Conservation (phyloP, 2,888 invertebrate genomes). For the Athalia circularis region DNA sequence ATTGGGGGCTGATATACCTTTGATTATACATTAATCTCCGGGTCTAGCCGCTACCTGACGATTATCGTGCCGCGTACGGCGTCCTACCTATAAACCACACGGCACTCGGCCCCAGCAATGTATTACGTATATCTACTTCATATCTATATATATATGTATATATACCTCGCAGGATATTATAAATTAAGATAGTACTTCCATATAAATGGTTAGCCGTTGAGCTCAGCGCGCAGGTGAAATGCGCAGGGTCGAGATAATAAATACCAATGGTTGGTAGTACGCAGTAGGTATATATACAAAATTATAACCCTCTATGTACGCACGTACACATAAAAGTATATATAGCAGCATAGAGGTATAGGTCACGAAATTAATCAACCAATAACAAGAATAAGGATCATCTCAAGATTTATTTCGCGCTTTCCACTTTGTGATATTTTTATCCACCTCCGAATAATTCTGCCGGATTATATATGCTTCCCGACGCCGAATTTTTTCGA, state of each 20-base stretch:
- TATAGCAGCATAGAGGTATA: background rate
- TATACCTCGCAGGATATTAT: conserved; percentile 6
- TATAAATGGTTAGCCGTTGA: conserved; percentile 28
- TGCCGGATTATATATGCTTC: too few species aligned
- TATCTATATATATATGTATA: too few species aligned
- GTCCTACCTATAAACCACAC: conserved; percentile 31
- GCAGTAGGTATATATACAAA: background rate
- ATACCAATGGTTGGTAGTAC: conserved; percentile 12
- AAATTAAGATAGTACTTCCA: conserved; percentile 42
- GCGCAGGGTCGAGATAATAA: conserved; percentile 11
- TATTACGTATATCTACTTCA: too few species aligned
- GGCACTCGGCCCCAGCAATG: background rate
- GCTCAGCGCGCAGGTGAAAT: conserved; percentile 19
- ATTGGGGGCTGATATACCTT: conserved; percentile 48
- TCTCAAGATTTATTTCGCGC: too few species aligned
- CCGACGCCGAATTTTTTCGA: too few species aligned
- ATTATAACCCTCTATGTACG: too few species aligned
- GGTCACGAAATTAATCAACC: conserved; percentile 23
- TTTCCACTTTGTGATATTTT: too few species aligned
- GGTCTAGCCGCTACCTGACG: conserved; percentile 45
- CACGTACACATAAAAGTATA: too few species aligned
- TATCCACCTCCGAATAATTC: too few species aligned
- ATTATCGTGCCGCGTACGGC: conserved; percentile 36
- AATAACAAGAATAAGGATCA: background rate
- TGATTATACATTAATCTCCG: conserved; percentile 44